Evolutionary conservation across 2,113 vertebrate species (phyloP).

Genomic region (Australoheros scitulus): DNA sequence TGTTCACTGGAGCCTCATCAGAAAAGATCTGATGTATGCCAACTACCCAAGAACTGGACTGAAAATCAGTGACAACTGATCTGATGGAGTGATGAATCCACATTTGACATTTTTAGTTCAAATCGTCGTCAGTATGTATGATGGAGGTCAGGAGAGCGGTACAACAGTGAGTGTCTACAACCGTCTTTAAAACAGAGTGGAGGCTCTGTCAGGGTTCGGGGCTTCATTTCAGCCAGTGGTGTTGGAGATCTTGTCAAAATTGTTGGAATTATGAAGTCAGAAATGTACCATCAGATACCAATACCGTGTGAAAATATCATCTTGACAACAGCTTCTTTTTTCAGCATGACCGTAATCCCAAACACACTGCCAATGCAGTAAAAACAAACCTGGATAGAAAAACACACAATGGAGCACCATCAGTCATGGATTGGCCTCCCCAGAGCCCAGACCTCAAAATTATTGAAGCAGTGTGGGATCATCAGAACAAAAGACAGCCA

Average conservation of each 20-base stretch:
- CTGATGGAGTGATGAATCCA: neutral
- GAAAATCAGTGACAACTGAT: neutral
- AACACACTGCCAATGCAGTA: no score
- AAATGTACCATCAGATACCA: no score
- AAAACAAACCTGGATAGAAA: neutral
- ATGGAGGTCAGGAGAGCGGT: no score
- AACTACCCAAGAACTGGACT: neutral
- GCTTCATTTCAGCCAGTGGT: neutral
- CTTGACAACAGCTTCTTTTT: no score
- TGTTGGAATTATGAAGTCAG: neutral
- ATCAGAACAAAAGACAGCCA: no score
- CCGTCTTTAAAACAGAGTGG: neutral
- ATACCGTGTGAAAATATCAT: no score
- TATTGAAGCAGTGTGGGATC: no score
- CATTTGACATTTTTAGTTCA: neutral
- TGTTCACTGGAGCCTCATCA: neutral
- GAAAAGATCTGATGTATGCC: neutral
- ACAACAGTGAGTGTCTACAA: no score
- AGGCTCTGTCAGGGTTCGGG: neutral
- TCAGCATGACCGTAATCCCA: no score
- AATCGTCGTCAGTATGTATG: neutral
- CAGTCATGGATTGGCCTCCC: neutral
- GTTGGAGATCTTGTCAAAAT: neutral
- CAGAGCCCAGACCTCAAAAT: no score
- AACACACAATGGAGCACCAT: neutral